Evolutionary conservation across 2,797 vertebrate genomes (phyloP).

Genomic region (Iguana delicatissima): DNA sequence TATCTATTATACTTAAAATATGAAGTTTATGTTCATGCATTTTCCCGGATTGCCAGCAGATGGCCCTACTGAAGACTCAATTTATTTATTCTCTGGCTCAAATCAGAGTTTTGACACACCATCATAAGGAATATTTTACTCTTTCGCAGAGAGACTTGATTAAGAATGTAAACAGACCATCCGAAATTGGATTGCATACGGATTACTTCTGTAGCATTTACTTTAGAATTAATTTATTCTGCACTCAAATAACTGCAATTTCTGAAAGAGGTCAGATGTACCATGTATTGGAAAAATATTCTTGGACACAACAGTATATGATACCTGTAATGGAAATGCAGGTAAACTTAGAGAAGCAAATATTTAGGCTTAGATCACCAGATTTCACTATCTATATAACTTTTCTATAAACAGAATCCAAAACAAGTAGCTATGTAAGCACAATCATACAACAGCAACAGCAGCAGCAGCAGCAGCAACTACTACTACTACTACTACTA

Average conservation of each 20-base stretch:
- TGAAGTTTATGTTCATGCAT: conserved; percentile 26
- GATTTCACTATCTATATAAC: neutral
- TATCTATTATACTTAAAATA: neutral
- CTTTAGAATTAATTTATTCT: conserved; percentile 13
- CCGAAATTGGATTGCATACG: neutral
- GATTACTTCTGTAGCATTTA: neutral
- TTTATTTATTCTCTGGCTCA: conserved; percentile 32
- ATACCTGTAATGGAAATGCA: neutral
- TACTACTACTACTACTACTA: no score
- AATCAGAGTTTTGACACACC: conserved; percentile 26
- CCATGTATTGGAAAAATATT: neutral
- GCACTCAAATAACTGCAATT: neutral
- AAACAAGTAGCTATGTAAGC: neutral
- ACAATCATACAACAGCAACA: no score
- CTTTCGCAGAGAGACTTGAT: neutral
- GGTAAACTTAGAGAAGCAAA: neutral
- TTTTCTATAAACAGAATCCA: neutral
- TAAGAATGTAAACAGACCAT: conserved; percentile 6
- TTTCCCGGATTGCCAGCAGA: conserved; percentile 71
- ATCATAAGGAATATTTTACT: neutral
- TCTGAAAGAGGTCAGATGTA: neutral
- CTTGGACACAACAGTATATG: neutral
- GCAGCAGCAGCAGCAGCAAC: no score
- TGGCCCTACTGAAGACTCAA: conserved; percentile 59
- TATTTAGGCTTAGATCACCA: neutral